These are phyloP conservation scores for Dilophus febrilis DNA, from an alignment of 2,888 invertebrate genomes.

Conservation along the genomic window DNA sequence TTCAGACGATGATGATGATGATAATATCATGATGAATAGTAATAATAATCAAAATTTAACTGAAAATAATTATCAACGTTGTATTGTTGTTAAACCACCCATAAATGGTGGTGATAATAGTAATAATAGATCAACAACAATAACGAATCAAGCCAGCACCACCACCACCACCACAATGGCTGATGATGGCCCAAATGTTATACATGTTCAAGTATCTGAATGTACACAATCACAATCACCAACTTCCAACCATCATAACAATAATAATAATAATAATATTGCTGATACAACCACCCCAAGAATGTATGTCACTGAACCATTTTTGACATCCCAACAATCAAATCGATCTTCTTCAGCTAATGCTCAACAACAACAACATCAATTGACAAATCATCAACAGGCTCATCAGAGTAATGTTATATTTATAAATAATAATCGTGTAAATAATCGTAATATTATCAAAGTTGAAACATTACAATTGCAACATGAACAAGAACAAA, in stretches of 20 bases:
- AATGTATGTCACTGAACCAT: no score
- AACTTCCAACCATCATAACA: conserved; percentile 1
- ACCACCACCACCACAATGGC: conserved; percentile 13
- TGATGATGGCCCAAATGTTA: conserved; percentile 12
- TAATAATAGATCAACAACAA: not conserved
- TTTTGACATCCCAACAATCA: no score
- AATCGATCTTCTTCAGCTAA: no score
- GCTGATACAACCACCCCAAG: no score
- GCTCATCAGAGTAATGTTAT: not conserved
- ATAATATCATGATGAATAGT: no score
- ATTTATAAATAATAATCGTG: not conserved
- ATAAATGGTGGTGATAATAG: not conserved
- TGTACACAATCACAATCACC: conserved; percentile 7
- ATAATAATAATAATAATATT: no score
- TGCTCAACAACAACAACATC: not conserved
- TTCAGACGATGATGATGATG: no score
- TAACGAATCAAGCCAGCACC: not conserved
- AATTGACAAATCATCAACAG: not conserved
- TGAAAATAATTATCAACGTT: no score
- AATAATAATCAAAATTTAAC: no score
- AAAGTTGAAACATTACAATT: not conserved
- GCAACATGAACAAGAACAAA: not conserved
- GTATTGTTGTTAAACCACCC: not conserved
- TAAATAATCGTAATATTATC: not conserved
- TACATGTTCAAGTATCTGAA: conserved; percentile 17